phyloP scores from a whole-genome alignment of 2,888 invertebrate genomes.

The Hanleya hanleyi region DNA sequence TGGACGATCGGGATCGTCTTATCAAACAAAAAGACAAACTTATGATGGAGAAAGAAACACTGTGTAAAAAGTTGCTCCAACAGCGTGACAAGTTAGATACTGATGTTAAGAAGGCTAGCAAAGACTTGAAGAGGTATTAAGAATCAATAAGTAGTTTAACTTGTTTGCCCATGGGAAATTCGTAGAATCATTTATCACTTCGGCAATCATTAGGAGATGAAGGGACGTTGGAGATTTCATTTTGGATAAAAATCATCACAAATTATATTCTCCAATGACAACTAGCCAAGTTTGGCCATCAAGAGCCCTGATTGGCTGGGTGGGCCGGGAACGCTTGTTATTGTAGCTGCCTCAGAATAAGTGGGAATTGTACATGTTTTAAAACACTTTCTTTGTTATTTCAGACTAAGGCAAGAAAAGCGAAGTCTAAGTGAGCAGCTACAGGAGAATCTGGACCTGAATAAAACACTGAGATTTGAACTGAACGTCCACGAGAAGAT shows the following conservation, averaged over 20 bases:
- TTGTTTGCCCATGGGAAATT: too few relatives aligned
- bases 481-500: conserved; percentile 48
- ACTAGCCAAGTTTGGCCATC: too few relatives aligned
- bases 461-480: conserved; percentile 52
- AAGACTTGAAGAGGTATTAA: neutral
- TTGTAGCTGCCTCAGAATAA: too few relatives aligned
- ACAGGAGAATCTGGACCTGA: conserved; percentile 48
- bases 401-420: conserved; percentile 41
- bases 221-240: too few relatives aligned
- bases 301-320: too few relatives aligned
- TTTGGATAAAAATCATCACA: too few relatives aligned
- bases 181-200: too few relatives aligned
- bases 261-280: too few relatives aligned
- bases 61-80: neutral
- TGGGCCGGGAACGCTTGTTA: too few relatives aligned
- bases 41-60: conserved; percentile 12
- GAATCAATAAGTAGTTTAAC: too few relatives aligned
- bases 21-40: neutral
- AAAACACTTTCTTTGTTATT: conserved; percentile 7
- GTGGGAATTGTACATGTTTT: too few relatives aligned
- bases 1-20: neutral
- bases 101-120: conserved; percentile 23
- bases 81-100: conserved; percentile 32
- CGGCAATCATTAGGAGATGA: too few relatives aligned
- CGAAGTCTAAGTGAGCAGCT: conserved; percentile 34